Evolutionary conservation across 2,113 vertebrate genomes (phyloP).

Genomic region (Aviceda subcristata): DNA sequence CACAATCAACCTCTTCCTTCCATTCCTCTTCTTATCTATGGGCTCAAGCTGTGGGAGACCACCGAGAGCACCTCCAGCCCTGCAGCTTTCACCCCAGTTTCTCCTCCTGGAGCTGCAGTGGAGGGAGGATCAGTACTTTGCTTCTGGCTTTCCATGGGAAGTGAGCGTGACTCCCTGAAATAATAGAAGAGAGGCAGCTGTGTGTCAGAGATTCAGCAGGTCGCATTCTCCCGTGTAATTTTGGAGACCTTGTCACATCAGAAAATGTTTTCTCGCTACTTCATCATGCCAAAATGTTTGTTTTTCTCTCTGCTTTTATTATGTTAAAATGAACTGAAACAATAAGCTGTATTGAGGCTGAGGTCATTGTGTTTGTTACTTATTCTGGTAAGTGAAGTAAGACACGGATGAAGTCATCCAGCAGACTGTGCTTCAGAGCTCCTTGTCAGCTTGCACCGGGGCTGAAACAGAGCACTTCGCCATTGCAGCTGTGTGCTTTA

Average conservation of each 20-base stretch:
- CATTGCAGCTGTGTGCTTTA: neutral
- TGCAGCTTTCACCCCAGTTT: neutral
- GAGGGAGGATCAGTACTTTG: neutral
- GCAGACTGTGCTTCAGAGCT: neutral
- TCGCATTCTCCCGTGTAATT: rapidly evolving
- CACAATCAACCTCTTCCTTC: neutral
- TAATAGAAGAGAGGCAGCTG: rapidly evolving
- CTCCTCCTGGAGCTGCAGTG: neutral
- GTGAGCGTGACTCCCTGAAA: neutral
- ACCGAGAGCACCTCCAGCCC: neutral
- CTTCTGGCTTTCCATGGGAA: neutral
- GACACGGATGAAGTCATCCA: neutral
- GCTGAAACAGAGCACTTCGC: neutral
- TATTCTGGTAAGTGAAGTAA: too few species aligned
- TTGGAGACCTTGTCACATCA: neutral
- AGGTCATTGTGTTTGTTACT: neutral
- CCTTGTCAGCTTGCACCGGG: neutral
- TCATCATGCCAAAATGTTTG: neutral
- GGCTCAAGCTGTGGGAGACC: neutral
- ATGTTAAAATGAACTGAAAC: neutral
- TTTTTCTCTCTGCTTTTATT: neutral
- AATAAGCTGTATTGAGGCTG: neutral
- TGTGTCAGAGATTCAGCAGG: neutral
- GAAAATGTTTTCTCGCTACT: neutral
- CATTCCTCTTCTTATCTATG: neutral